Percentiles rank a stretch among this genome's conserved stretches.
These are phyloP conservation scores for Trissolcus japonicus DNA, from an alignment of 2,888 invertebrate species.

Conservation along the genomic window DNA sequence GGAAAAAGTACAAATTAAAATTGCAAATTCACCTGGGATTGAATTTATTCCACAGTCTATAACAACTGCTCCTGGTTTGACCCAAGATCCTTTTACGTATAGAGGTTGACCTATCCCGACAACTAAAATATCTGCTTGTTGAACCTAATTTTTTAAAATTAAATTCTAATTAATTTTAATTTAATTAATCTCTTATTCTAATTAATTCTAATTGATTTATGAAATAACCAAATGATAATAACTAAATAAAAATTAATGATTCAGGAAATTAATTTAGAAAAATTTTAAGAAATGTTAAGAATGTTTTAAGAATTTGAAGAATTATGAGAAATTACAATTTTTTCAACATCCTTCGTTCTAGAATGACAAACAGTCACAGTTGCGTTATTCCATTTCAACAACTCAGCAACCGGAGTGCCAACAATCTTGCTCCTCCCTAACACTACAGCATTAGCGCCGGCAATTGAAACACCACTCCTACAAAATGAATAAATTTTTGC, in stretches of 20 bases:
- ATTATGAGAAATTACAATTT: conserved; percentile 79
- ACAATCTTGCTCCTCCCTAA: conserved; percentile 98
- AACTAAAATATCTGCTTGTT: conserved; percentile 95
- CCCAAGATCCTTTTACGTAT: conserved; percentile 95
- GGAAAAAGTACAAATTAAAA: too few species aligned
- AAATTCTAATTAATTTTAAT: background rate
- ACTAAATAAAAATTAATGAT: background rate
- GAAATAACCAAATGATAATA: background rate
- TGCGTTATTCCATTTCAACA: conserved; percentile 97
- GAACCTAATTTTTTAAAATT: conserved; percentile 76
- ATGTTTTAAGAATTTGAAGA: too few species aligned
- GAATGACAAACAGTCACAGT: conserved; percentile 99
- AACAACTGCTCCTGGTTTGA: conserved; percentile 98
- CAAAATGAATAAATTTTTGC: background rate
- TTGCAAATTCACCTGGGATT: conserved; percentile 82
- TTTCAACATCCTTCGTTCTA: conserved; percentile 88
- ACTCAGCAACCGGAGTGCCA: conserved; percentile 94
- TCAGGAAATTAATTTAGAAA: too few species aligned
- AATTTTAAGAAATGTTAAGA: too few species aligned
- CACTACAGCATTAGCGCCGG: conserved; percentile 93
- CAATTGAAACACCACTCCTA: conserved; percentile 84
- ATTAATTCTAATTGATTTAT: too few species aligned
- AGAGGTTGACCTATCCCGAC: conserved; percentile 94
- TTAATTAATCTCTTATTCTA: background rate
- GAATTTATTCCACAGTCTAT: conserved; percentile 99